Conservation (phyloP, 2,797 vertebrate species). For the Ficedula albicollis region DNA sequence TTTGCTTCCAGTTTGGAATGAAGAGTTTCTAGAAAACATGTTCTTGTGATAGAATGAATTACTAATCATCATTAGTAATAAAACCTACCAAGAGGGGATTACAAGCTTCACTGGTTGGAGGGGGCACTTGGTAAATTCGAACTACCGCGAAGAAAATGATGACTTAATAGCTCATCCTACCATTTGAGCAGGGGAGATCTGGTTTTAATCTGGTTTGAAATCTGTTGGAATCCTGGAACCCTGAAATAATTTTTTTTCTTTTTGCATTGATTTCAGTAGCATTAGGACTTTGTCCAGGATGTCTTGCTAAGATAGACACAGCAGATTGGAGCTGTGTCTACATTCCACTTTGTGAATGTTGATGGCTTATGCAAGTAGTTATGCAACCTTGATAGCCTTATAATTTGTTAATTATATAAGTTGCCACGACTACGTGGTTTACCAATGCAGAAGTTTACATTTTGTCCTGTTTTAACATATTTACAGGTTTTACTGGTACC, state of each 20-base stretch:
- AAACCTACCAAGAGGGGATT: not conserved
- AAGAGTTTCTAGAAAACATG: not conserved
- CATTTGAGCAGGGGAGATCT: not conserved
- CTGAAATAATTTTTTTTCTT: not conserved
- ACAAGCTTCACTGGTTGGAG: not conserved
- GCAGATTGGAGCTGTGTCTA: not conserved
- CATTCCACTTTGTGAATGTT: not conserved
- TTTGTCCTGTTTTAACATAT: not conserved
- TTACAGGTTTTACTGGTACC: not conserved
- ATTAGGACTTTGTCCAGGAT: not conserved
- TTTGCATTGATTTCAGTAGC: not conserved
- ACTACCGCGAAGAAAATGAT: not conserved
- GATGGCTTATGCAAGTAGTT: not conserved
- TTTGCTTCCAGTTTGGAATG: not conserved
- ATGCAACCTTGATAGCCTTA: not conserved
- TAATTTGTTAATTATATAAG: not conserved
- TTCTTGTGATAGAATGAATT: not conserved
- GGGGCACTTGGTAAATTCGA: not conserved
- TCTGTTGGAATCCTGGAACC: not conserved
- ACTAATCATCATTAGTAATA: not conserved
- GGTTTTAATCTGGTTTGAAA: not conserved
- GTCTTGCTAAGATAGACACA: not conserved
- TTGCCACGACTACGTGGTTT: fast-evolving
- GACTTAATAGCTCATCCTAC: not conserved
- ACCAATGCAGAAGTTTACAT: not conserved